A percentile compares a stretch with the other conserved stretches of the same genome.
Evolutionary conservation across 2,113 vertebrate species (phyloP).

Genomic region (Leiothrix lutea): DNA sequence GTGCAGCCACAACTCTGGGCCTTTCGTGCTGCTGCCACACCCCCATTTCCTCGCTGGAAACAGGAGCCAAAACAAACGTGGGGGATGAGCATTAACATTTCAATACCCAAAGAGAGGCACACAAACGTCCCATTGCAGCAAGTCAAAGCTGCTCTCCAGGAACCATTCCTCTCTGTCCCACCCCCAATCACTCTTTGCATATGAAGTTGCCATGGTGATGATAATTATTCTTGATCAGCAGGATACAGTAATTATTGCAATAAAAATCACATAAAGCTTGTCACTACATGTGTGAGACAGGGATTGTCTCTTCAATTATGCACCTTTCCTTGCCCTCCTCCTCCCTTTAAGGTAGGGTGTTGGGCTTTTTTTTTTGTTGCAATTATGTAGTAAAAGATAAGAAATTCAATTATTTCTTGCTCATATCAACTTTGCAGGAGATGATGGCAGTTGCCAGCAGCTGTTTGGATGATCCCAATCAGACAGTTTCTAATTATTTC

Average conservation of each 20-base stretch:
- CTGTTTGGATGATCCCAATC: neutral
- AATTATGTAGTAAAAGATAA: slow-evolving; percentile 17
- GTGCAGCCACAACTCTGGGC: neutral
- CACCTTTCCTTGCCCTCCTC: slow-evolving; percentile 19
- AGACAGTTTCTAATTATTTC: neutral
- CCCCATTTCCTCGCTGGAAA: neutral
- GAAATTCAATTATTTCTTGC: slow-evolving; percentile 38
- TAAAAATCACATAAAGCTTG: slow-evolving; percentile 58
- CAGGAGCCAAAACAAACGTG: neutral
- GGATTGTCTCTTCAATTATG: slow-evolving; percentile 33
- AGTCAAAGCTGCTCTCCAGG: neutral
- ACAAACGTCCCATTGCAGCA: neutral
- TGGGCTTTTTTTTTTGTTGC: neutral
- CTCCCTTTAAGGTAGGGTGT: slow-evolving; percentile 10
- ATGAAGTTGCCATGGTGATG: slow-evolving; percentile 60
- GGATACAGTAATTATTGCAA: slow-evolving; percentile 67
- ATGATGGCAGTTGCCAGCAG: neutral
- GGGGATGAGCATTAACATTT: neutral
- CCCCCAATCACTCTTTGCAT: neutral
- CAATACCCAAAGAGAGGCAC: neutral
- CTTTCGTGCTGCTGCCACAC: neutral
- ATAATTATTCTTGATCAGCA: slow-evolving; percentile 69
- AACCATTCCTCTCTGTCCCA: neutral
- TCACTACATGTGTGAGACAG: slow-evolving; percentile 59
- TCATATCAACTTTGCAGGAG: neutral